Evolutionary conservation across 2,888 invertebrate species (phyloP).

Genomic region (Chrysolina oricalcia): DNA sequence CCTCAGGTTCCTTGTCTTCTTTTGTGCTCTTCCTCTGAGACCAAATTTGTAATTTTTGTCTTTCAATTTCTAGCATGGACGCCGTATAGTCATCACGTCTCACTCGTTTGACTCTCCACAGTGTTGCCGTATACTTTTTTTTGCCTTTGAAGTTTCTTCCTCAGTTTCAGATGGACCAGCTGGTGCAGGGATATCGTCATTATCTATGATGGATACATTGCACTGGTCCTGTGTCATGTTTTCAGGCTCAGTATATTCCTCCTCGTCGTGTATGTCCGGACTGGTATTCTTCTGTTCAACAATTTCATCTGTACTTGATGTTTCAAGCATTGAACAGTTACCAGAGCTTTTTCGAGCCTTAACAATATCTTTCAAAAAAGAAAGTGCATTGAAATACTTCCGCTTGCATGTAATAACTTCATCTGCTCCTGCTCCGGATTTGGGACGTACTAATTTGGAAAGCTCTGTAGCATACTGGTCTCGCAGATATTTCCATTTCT

Average conservation of each 20-base stretch:
- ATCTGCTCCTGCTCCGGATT: neutral
- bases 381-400: neutral
- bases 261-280: neutral
- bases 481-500: neutral
- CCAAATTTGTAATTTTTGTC: too few species aligned
- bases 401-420: neutral
- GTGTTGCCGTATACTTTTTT: too few species aligned
- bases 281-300: neutral
- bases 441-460: neutral
- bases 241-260: conserved; percentile 1
- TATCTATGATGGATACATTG: neutral
- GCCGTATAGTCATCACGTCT: too few species aligned
- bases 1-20: too few species aligned
- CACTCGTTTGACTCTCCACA: too few species aligned
- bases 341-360: neutral
- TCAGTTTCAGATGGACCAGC: too few species aligned
- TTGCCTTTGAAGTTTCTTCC: too few species aligned
- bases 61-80: too few species aligned
- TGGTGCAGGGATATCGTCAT: too few species aligned
- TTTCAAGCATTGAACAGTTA: neutral
- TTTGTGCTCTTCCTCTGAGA: too few species aligned
- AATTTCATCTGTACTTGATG: neutral
- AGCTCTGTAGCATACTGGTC: neutral
- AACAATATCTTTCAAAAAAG: neutral
- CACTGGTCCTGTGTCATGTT: neutral